Evolutionary conservation across 2,113 vertebrate genomes (phyloP), one percentile per base, ranked within the genome.

Genomic region (Taurulus bubalis): DNA sequence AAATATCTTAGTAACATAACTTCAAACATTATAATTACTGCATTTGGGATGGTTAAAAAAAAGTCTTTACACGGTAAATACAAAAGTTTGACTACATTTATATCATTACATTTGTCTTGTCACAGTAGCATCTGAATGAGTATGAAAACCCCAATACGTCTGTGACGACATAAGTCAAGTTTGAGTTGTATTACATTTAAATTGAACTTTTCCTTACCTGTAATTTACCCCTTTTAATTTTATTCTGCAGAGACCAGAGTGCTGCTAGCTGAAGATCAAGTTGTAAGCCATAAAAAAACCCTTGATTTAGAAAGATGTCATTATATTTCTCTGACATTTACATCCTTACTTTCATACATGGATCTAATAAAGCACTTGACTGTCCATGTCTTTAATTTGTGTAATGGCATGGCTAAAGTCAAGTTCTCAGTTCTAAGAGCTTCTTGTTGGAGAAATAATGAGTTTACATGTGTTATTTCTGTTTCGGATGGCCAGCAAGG

Each of bases 321-420:
- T 58, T 64, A 34, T 45, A 51, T 70, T 70, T 70, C 62, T 69
- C 20, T 63, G 56, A 55, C 70, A 69, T 69, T 74, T 64, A 40
- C 12, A 36, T 9, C 30, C 30, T 32, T 68, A 36, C 64, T 72
- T 71, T 56, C 18, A 69, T 47, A 55, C 6, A 28, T 30, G 28
- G 49, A 51, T 75, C 34, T 71, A 62, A 45, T 38, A 55, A 53
- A 79, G 40, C 3, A 20, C 45, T 63, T 45, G 12, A 67, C 47
- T 45, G 26, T 42, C 34, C 8, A 18, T 64, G 36, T 9, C 5
- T 36, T 53, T 3, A 59, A 58, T 49, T 60, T 40, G 30, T 47
- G 14, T 24, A 63, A 82, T 45, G 45, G 8, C 16, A 28, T 36
- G 28, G 24, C 49, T 30, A 16, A 63, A 42, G 56, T 53, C 34